phyloP scores from a whole-genome alignment of 2,888 invertebrate genomes.

The Eilema griseolum region DNA sequence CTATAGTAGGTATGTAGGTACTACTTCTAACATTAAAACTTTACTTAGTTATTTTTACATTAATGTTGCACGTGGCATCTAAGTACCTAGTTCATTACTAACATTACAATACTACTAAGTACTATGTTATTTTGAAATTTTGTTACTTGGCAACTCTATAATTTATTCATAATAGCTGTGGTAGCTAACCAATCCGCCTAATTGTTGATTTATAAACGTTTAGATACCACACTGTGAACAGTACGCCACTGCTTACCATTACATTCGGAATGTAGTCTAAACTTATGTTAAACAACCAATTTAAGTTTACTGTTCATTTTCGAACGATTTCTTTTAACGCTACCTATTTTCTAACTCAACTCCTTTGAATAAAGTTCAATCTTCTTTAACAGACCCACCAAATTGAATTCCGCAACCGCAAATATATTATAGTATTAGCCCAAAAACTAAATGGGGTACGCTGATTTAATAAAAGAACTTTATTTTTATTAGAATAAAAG shows the following conservation, averaged over 20 bases:
- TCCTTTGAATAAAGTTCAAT: conserved; percentile 42
- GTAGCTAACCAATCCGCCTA: conserved; percentile 36
- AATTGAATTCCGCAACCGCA: conserved; percentile 59
- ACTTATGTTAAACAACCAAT: conserved; percentile 65
- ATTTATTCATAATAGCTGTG: conserved; percentile 27
- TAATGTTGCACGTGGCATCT: neutral
- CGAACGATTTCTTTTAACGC: conserved; percentile 26
- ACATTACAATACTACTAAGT: neutral
- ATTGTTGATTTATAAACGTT: conserved; percentile 66
- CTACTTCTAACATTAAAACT: too few species aligned
- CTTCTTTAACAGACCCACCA: conserved; percentile 34
- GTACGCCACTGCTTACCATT: conserved; percentile 67
- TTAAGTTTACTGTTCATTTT: conserved; percentile 28
- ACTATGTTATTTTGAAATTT: conserved; percentile 5
- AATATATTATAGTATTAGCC: conserved; percentile 61
- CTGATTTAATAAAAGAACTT: conserved; percentile 48
- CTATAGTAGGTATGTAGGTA: too few species aligned
- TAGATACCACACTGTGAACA: conserved; percentile 64
- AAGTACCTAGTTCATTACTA: neutral
- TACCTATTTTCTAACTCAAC: conserved; percentile 26
- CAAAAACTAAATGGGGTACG: conserved; percentile 53
- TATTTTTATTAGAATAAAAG: conserved; percentile 48
- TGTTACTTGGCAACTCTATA: conserved; percentile 9
- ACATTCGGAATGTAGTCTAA: conserved; percentile 78
- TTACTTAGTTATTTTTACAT: neutral